A percentile compares a stretch with the other conserved stretches of the same genome.
phyloP scores from a whole-genome alignment of 2,113 vertebrate species.

The Isichthys henryi region DNA sequence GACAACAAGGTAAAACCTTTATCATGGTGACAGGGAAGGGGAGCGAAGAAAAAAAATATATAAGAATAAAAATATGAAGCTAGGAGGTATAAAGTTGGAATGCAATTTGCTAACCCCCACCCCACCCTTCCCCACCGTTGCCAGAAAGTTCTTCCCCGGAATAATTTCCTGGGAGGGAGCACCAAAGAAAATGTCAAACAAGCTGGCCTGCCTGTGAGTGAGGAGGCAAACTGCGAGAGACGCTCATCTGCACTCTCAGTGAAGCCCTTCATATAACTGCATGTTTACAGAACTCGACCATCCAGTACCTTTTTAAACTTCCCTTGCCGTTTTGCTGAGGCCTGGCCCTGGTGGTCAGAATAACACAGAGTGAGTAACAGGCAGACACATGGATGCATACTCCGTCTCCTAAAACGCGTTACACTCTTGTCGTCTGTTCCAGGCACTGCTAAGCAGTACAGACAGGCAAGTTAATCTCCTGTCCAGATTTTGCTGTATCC shows the following conservation, averaged over 20 bases:
- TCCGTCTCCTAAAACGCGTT: constrained; percentile 25
- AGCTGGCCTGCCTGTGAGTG: background rate
- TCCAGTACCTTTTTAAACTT: constrained; percentile 99
- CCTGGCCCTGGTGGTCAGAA: constrained; percentile 99
- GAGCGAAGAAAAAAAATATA: background rate
- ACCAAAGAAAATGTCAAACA: background rate
- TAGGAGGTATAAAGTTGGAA: background rate
- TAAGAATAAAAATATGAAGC: background rate
- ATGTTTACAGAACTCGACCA: constrained; percentile 58
- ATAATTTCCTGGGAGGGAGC: background rate
- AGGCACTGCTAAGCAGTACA: constrained; percentile 13
- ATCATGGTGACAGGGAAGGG: background rate
- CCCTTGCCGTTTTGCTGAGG: constrained; percentile 99
- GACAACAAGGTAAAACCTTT: background rate
- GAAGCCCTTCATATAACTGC: background rate
- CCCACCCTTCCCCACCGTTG: too few species aligned
- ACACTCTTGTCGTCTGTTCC: background rate
- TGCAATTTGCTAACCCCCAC: background rate
- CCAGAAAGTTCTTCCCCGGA: background rate
- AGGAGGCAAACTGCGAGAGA: background rate
- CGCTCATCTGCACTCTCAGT: background rate
- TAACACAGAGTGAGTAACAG: constrained; percentile 95
- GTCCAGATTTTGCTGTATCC: background rate
- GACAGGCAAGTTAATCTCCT: constrained; percentile 7
- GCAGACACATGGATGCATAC: constrained; percentile 73